Conservation (phyloP, 2,888 invertebrate species). For the Onchidella celtica region DNA sequence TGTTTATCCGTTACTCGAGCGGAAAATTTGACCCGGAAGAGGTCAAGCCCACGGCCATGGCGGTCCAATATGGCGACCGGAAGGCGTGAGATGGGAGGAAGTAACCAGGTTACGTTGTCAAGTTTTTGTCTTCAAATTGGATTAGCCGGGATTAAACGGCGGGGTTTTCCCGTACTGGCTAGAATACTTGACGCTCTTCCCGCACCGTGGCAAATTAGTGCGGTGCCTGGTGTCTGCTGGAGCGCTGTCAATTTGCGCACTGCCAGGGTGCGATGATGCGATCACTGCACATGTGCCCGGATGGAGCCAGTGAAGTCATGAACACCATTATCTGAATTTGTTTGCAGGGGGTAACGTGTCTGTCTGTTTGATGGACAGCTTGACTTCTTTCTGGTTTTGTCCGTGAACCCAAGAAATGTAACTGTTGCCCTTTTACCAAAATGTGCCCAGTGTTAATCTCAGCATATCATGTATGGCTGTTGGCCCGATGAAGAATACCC, state of each 20-base stretch:
- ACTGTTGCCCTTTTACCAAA: no score
- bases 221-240: slow-evolving; percentile 27
- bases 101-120: slow-evolving; percentile 44
- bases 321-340: no score
- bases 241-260: slow-evolving; percentile 30
- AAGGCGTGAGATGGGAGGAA: slow-evolving; percentile 38
- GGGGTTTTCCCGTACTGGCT: slow-evolving; percentile 1
- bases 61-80: slow-evolving; percentile 46
- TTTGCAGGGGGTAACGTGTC: no score
- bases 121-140: slow-evolving; percentile 42
- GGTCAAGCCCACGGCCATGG: slow-evolving; percentile 13
- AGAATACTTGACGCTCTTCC: slow-evolving; percentile 34
- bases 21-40: slow-evolving; percentile 32
- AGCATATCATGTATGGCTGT: no score
- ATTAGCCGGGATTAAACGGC: slow-evolving; percentile 46
- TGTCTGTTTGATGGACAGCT: no score
- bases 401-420: no score
- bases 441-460: no score
- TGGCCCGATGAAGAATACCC: no score
- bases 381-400: no score
- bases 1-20: not conserved
- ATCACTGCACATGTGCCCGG: slow-evolving; percentile 32
- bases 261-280: slow-evolving; percentile 5
- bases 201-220: slow-evolving; percentile 23
- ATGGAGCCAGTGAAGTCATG: no score